A percentile compares a stretch with the other conserved stretches of the same genome.
phyloP scores from a whole-genome alignment of 2,888 invertebrate genomes.

The Pyrochroa serraticornis region DNA sequence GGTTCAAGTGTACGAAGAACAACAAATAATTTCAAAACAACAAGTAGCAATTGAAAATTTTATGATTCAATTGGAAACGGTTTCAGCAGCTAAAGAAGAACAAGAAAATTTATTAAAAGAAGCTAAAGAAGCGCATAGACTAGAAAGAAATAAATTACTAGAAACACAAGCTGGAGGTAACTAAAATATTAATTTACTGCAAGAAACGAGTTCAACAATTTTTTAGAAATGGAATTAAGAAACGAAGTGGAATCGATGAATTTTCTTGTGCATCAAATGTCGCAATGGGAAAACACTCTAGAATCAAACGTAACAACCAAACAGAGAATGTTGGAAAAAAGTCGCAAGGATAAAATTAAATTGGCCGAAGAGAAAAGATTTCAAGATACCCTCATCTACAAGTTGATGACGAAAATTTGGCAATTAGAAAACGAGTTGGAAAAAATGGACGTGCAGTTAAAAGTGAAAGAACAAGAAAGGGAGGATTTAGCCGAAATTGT shows the following conservation, averaged over 20 bases:
- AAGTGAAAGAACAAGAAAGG: conserved; percentile 69
- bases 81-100: conserved; percentile 61
- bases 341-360: conserved; percentile 62
- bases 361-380: conserved; percentile 65
- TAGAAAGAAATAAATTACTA: conserved; percentile 59
- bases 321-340: conserved; percentile 70
- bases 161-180: conserved; percentile 58
- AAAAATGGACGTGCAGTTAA: conserved; percentile 68
- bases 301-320: conserved; percentile 68
- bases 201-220: conserved; percentile 2
- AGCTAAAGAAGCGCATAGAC: conserved; percentile 59
- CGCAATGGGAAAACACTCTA: conserved; percentile 68
- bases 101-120: conserved; percentile 61
- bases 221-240: conserved; percentile 62
- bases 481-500: conserved; percentile 65
- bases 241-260: conserved; percentile 66
- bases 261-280: conserved; percentile 64
- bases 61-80: conserved; percentile 61
- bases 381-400: conserved; percentile 65
- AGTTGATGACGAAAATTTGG: conserved; percentile 73
- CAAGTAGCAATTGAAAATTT: conserved; percentile 64
- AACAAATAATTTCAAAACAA: conserved; percentile 65
- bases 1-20: conserved; percentile 65
- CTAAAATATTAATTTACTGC: conserved; percentile 33
- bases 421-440: conserved; percentile 70